phyloP scores from a whole-genome alignment of 2,797 vertebrate species.

The Columba guinea region DNA sequence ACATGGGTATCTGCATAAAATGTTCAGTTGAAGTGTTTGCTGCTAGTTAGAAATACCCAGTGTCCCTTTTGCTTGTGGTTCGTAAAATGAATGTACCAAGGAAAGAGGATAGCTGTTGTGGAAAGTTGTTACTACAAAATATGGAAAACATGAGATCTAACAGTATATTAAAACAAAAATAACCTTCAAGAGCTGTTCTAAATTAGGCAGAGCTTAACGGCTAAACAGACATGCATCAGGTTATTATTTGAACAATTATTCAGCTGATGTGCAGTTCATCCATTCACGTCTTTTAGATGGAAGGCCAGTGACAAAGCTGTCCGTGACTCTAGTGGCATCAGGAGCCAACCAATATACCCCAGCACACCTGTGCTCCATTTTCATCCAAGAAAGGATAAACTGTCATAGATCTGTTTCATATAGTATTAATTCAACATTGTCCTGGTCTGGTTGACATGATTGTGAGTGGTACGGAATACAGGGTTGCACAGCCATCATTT shows the following conservation, averaged over 20 bases:
- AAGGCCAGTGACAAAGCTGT: neutral
- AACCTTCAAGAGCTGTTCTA: neutral
- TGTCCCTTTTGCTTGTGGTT: neutral
- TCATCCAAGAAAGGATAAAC: neutral
- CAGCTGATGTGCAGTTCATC: neutral
- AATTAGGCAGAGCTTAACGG: neutral
- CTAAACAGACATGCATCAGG: neutral
- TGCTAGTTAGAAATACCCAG: neutral
- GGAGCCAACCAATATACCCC: neutral
- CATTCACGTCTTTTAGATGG: neutral
- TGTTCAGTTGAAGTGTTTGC: neutral
- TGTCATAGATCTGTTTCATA: neutral
- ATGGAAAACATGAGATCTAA: neutral
- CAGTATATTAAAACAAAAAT: neutral
- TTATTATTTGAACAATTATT: neutral
- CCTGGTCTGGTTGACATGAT: neutral
- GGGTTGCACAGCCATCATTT: neutral
- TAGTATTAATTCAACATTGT: neutral
- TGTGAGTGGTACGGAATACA: neutral
- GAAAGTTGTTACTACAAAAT: constrained; percentile 19
- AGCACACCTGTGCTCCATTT: neutral
- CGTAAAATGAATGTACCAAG: neutral
- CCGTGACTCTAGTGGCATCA: neutral
- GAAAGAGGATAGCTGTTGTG: neutral
- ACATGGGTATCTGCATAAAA: neutral